Percentiles rank a stretch among this genome's conserved stretches.
These are phyloP conservation scores for Drosophila mauritiana DNA, from an alignment of 1,140 invertebrate species.

Conservation along the genomic window DNA sequence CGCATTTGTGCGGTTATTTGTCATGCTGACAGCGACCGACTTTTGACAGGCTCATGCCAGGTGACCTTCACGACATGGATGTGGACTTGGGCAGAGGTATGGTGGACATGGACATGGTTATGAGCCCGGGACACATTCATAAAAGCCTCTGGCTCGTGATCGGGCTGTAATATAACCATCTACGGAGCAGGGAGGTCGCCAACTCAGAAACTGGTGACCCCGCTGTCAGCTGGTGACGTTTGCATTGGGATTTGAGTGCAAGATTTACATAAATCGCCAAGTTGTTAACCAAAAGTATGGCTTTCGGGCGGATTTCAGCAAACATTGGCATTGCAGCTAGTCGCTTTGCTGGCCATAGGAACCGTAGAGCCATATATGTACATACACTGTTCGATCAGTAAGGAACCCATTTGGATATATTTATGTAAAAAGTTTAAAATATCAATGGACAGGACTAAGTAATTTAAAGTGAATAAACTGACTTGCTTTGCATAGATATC, in stretches of 20 bases:
- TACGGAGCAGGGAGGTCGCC: constrained; percentile 66
- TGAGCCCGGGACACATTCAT: constrained; percentile 19
- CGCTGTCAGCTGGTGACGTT: constrained; percentile 42
- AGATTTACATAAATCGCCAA: constrained; percentile 74
- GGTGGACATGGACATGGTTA: constrained; percentile 33
- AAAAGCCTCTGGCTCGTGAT: constrained; percentile 57
- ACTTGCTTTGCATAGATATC: not conserved
- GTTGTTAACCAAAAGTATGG: constrained; percentile 39
- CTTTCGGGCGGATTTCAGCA: constrained; percentile 54
- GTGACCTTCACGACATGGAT: constrained; percentile 75
- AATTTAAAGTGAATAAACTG: no score
- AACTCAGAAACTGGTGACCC: constrained; percentile 23
- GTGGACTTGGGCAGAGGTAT: constrained; percentile 22
- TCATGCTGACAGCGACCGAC: constrained; percentile 51
- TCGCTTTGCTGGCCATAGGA: constrained; percentile 57
- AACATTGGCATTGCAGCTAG: constrained; percentile 58
- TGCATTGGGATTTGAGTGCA: constrained; percentile 34
- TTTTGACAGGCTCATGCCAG: constrained; percentile 61
- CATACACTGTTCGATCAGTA: not conserved
- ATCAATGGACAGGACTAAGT: no score
- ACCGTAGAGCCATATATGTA: constrained; percentile 39
- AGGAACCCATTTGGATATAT: not conserved
- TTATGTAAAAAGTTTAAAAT: no score
- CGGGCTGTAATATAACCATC: constrained; percentile 66
- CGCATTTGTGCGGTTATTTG: constrained; percentile 76